Evolutionary conservation across 1,140 invertebrate genomes (phyloP).

Genomic region (Drosophila chauvacae): DNA sequence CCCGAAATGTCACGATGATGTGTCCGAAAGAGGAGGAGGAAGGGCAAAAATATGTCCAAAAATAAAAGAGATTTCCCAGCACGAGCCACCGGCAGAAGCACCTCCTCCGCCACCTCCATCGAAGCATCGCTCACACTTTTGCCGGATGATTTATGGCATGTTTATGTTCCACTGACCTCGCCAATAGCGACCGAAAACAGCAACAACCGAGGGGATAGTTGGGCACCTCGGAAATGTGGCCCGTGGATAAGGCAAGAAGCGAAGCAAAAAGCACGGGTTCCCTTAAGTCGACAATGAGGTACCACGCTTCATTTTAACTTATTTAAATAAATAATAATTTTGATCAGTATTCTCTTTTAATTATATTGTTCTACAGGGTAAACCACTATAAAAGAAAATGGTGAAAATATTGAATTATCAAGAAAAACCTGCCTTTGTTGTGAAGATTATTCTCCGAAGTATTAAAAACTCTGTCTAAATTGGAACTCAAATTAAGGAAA

Average conservation of each 20-base stretch:
- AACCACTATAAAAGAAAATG: too few species aligned
- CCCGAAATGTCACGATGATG: conserved; percentile 39
- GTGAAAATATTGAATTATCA: too few species aligned
- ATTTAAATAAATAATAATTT: background rate
- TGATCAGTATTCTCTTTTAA: too few species aligned
- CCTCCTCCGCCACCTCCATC: conserved; percentile 45
- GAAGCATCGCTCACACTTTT: conserved; percentile 39
- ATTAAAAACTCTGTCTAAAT: background rate
- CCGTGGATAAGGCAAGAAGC: conserved; percentile 31
- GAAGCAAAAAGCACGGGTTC: background rate
- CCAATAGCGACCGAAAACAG: conserved; percentile 50
- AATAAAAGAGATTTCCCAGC: conserved; percentile 62
- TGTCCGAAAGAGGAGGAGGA: conserved; percentile 15
- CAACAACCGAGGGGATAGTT: conserved; percentile 36
- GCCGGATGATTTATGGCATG: conserved; percentile 73
- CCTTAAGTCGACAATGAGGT: conserved; percentile 2
- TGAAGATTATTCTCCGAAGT: background rate
- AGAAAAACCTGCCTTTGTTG: background rate
- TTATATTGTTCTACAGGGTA: background rate
- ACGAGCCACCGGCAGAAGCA: conserved; percentile 43
- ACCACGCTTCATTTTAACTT: background rate
- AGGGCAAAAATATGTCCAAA: conserved; percentile 58
- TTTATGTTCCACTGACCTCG: conserved; percentile 79
- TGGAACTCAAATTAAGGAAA: background rate
- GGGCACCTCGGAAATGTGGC: conserved; percentile 38